Conservation (phyloP, 1,140 invertebrate species). For the Cydia pomonella region DNA sequence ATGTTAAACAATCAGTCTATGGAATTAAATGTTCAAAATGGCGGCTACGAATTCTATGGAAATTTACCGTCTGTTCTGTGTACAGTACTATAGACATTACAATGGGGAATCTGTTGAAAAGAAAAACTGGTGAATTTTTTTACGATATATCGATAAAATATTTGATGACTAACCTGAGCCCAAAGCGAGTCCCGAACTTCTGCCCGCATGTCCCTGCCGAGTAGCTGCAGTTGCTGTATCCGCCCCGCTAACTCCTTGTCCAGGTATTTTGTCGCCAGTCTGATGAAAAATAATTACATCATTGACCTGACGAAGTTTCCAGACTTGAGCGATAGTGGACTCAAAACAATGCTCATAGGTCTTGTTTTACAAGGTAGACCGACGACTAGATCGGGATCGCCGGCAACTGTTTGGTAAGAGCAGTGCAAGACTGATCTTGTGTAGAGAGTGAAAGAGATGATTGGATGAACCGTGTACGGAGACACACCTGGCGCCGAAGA, state of each 20-base stretch:
- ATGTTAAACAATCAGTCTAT: too few relatives aligned
- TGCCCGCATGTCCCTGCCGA: constrained; percentile 87
- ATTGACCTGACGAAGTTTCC: neutral
- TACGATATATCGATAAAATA: neutral
- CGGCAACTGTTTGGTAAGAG: too few relatives aligned
- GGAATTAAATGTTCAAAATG: too few relatives aligned
- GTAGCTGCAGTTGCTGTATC: constrained; percentile 93
- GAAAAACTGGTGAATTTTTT: neutral
- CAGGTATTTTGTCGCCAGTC: constrained; percentile 90
- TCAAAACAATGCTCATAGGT: too few relatives aligned
- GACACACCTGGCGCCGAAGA: constrained; percentile 87
- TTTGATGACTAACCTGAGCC: constrained; percentile 78
- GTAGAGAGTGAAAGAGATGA: neutral
- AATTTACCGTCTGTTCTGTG: too few relatives aligned
- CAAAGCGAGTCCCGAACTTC: constrained; percentile 90
- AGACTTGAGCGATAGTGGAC: too few relatives aligned
- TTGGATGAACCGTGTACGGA: neutral
- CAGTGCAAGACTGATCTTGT: too few relatives aligned
- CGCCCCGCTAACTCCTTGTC: constrained; percentile 93
- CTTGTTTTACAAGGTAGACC: too few relatives aligned
- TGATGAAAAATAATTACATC: constrained; percentile 44
- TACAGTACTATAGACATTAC: too few relatives aligned
- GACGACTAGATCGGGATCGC: too few relatives aligned
- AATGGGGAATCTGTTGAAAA: too few relatives aligned
- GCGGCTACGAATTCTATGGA: too few relatives aligned